Evolutionary conservation across 2,888 invertebrate genomes (phyloP).

Genomic region (Neelides folsomi): DNA sequence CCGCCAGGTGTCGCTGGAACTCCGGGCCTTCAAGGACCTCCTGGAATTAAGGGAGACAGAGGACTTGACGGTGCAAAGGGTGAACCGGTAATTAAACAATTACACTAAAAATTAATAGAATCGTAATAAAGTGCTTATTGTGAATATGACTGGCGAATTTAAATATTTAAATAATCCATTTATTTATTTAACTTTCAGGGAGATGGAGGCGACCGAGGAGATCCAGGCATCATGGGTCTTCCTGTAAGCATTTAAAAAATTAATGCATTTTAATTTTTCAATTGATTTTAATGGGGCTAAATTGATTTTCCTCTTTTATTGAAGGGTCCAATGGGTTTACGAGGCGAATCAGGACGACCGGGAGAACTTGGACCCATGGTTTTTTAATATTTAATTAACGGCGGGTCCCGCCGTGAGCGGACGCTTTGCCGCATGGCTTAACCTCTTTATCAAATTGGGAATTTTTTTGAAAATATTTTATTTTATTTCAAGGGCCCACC

Average conservation of each 20-base stretch:
- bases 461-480: slow-evolving; percentile 2
- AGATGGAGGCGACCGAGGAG: slow-evolving; percentile 65
- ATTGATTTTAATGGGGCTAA: neutral
- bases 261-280: neutral
- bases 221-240: slow-evolving; percentile 87
- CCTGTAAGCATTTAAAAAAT: slow-evolving; percentile 60
- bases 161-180: slow-evolving; percentile 1
- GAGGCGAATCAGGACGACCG: slow-evolving; percentile 58
- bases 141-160: neutral
- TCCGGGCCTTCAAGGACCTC: slow-evolving; percentile 65
- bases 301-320: slow-evolving; percentile 3
- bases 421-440: neutral
- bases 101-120: no score
- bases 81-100: slow-evolving; percentile 59
- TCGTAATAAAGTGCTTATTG: no score
- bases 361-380: slow-evolving; percentile 64
- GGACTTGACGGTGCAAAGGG: slow-evolving; percentile 71
- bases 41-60: slow-evolving; percentile 72
- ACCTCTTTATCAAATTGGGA: neutral
- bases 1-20: slow-evolving; percentile 43
- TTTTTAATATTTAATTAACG: slow-evolving; percentile 30
- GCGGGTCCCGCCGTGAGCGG: neutral
- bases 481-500: slow-evolving; percentile 60
- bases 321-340: slow-evolving; percentile 67
- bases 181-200: slow-evolving; percentile 48